These are phyloP conservation scores for Poeciliopsis occidentalis DNA, from an alignment of 2,113 vertebrate species.

Conservation along the genomic window DNA sequence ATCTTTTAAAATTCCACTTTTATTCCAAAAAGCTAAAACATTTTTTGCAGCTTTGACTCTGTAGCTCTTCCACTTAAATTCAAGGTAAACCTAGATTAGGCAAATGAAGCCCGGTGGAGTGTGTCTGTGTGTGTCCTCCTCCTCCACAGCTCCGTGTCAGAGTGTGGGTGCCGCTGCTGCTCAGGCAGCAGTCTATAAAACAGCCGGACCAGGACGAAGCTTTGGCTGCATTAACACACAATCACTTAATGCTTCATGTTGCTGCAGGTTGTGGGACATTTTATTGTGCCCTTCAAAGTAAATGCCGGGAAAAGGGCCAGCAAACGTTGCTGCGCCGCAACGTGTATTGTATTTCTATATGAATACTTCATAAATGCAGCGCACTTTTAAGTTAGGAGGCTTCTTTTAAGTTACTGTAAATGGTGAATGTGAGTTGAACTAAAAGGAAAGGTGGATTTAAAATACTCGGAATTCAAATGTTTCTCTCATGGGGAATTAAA, in stretches of 20 bases:
- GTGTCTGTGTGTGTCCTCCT: neutral
- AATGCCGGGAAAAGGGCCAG: neutral
- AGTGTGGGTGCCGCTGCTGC: neutral
- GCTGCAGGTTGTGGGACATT: neutral
- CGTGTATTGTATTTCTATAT: neutral
- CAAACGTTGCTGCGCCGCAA: neutral
- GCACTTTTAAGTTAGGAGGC: neutral
- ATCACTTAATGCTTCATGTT: neutral
- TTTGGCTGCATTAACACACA: neutral
- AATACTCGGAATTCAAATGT: neutral
- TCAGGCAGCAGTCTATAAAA: neutral
- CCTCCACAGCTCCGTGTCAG: neutral
- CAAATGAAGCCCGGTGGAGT: neutral
- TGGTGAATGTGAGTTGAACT: neutral
- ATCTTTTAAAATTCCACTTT: too few species aligned
- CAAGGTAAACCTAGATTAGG: neutral
- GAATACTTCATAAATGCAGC: neutral
- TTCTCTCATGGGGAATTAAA: too few species aligned
- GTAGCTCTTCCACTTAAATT: neutral
- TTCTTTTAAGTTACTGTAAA: neutral
- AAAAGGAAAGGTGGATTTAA: neutral
- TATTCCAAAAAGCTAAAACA: neutral
- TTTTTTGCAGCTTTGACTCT: neutral
- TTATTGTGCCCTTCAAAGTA: neutral
- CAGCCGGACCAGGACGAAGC: neutral